Evolutionary conservation across 2,113 vertebrate species (phyloP).

Genomic region (Tinamus guttatus): DNA sequence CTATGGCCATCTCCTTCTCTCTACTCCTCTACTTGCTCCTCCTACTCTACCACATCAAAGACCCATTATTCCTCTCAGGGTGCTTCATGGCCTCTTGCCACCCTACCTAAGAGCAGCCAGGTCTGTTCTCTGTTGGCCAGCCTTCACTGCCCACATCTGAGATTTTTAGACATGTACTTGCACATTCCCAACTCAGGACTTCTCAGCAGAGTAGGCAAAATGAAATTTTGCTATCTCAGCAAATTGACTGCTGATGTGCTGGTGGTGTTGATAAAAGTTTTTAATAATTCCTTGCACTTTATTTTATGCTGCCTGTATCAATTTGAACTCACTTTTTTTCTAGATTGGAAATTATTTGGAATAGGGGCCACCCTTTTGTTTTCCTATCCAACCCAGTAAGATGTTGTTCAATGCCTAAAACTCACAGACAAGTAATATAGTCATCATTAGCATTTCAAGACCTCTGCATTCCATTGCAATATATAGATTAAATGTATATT

Average conservation of each 20-base stretch:
- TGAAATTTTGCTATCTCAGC: conserved; percentile 19
- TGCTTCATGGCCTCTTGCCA: background rate
- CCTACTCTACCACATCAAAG: background rate
- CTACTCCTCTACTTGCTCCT: background rate
- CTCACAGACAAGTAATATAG: background rate
- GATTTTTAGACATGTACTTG: conserved; percentile 35
- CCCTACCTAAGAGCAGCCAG: background rate
- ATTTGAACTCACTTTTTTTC: background rate
- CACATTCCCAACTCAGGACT: conserved; percentile 32
- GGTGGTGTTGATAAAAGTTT: background rate
- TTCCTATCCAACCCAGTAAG: background rate
- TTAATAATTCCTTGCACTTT: background rate
- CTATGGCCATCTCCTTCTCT: background rate
- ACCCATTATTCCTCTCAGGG: background rate
- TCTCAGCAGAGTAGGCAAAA: conserved; percentile 57
- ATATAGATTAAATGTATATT: background rate
- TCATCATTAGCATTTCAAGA: background rate
- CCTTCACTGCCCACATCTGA: conserved; percentile 37
- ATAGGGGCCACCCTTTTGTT: background rate
- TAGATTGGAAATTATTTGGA: background rate
- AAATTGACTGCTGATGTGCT: background rate
- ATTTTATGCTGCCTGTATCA: background rate
- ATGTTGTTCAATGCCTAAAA: background rate
- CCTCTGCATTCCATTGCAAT: background rate
- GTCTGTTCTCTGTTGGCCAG: background rate